A percentile compares a stretch with the other conserved stretches of the same genome.
Conservation (phyloP, 2,888 invertebrate species). For the Adela reaumurella region DNA sequence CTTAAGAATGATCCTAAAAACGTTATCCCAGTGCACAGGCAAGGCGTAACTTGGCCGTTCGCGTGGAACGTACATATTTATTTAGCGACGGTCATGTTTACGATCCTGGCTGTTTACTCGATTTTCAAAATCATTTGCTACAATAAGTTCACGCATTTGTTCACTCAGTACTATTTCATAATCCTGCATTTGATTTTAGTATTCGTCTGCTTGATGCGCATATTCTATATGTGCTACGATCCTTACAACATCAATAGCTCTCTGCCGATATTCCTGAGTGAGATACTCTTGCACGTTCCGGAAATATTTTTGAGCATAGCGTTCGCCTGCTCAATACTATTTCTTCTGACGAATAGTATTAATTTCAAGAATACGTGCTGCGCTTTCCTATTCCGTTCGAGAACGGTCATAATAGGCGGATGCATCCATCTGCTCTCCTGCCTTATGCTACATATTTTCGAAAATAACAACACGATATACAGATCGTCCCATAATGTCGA, state of each 20-base stretch:
- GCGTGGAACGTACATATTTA: conserved; percentile 93
- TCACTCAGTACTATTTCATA: conserved; percentile 85
- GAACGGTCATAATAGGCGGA: conserved; percentile 75
- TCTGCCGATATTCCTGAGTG: conserved; percentile 73
- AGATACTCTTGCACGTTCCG: conserved; percentile 79
- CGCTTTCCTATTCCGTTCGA: conserved; percentile 70
- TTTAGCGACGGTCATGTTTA: conserved; percentile 79
- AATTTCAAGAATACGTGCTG: conserved; percentile 69
- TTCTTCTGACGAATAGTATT: conserved; percentile 76
- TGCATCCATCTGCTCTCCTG: conserved; percentile 76
- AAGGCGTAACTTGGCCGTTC: conserved; percentile 69
- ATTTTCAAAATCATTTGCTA: conserved; percentile 83
- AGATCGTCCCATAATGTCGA: conserved; percentile 43
- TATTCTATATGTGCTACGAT: conserved; percentile 87
- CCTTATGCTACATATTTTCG: conserved; percentile 77
- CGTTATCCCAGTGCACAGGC: conserved; percentile 32
- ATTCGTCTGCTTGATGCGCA: conserved; percentile 75
- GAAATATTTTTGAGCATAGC: conserved; percentile 86
- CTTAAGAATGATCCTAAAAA: conserved; percentile 38
- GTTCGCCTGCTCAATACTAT: conserved; percentile 83
- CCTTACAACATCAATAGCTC: conserved; percentile 85
- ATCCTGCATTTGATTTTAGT: conserved; percentile 81
- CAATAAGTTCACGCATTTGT: conserved; percentile 80
- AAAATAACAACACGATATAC: conserved; percentile 53
- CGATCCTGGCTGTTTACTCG: conserved; percentile 78